Base-by-base conservation (phyloP, 2,113 vertebrate species). In the Donacobius atricapilla region DNA sequence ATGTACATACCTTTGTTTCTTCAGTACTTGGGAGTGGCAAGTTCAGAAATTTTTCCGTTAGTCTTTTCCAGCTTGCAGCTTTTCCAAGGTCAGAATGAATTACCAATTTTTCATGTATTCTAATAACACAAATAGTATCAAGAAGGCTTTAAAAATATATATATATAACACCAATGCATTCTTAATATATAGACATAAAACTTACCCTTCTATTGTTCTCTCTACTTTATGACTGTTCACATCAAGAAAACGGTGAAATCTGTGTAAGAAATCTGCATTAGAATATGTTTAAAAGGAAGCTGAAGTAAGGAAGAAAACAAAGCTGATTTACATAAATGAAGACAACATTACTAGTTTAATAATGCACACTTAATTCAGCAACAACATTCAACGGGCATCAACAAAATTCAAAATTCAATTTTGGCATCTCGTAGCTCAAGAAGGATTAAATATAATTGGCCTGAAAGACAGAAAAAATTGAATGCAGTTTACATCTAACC, bases 1-100 rank as follows among this genome's bases (percentile, higher is more conserved):
- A 48, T 1, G 2, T 24, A 50, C 82, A 13, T 95, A 99, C 99
- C 98, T 99, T 99, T 54, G 97, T 90, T 97, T 98, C 98, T 84
- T 99, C 98, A 77, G 97, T 95, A 60, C 96, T 98, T 2, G 98
- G 98, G 65, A 99, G 98, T 6, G 99, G 98, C 2, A 98, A 98
- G 86, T 98, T 98, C 76, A 99, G 98, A 97, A 99, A 99, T 85
- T 99, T 98, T 33, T 99, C 97, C 39, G 99, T 99, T 93, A 99
- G 96, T 70, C 98, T 98, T 92, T 96, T 98, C 99, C 99, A 99
- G 90, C 98, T 99, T 93, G 98, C 98, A 69, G 99, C 99, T 98
- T 99, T 99, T 94, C 97, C 97, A 82, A 99, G 95, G 92, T 99
- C 99, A 37, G 99, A 99, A 97, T 99, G 99, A 86, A 99, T 97